These are phyloP conservation scores for Lerista edwardsae DNA, from an alignment of 2,797 vertebrate species.

Conservation along the genomic window DNA sequence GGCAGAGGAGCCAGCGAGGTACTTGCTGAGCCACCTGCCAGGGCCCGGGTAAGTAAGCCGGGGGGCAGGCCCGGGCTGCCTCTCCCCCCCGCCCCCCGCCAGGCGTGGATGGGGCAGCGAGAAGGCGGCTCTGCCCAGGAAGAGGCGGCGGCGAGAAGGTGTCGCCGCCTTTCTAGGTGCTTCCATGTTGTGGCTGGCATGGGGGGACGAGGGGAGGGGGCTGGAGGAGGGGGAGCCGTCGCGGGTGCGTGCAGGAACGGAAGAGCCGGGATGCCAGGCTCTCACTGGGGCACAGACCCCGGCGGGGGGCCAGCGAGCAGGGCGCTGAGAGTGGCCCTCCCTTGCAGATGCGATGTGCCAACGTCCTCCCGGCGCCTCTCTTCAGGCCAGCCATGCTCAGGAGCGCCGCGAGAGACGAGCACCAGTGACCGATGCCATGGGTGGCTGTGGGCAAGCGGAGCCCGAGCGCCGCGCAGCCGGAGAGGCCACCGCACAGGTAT, in stretches of 20 bases:
- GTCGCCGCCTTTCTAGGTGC: slow-evolving; percentile 3
- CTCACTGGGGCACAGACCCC: too few species aligned
- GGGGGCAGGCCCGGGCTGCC: too few species aligned
- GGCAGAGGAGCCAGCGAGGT: not conserved
- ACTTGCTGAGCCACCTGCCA: not conserved
- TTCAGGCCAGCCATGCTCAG: not conserved
- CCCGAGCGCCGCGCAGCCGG: not conserved
- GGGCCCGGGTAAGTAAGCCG: not conserved
- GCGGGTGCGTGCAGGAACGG: not conserved
- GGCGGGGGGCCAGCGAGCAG: too few species aligned
- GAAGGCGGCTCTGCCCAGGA: not conserved
- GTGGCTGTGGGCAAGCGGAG: not conserved
- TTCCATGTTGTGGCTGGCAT: not conserved
- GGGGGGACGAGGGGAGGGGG: not conserved
- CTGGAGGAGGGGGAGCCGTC: not conserved
- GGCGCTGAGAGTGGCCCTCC: not conserved
- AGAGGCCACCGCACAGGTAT: slow-evolving; percentile 2
- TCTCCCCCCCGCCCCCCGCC: not conserved
- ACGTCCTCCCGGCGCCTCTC: not conserved
- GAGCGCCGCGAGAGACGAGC: not conserved
- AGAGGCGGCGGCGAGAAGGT: not conserved
- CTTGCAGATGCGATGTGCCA: not conserved
- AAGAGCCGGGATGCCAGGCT: not conserved
- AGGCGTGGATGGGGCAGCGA: not conserved
- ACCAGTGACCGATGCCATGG: not conserved